These are phyloP conservation scores for Botrylloides violaceus DNA, from an alignment of 23 tunicate species.

Conservation along the genomic window DNA sequence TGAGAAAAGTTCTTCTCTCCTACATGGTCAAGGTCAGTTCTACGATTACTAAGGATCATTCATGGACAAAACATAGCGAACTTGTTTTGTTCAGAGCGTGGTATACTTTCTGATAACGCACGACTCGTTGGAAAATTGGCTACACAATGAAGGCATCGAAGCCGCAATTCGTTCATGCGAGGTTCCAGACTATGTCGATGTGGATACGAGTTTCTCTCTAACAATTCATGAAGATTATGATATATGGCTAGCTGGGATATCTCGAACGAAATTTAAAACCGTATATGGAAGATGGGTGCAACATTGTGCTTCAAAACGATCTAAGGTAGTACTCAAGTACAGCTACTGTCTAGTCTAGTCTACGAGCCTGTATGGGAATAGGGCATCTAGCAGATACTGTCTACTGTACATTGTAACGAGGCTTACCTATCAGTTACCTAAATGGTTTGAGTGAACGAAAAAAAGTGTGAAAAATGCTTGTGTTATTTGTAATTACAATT, in stretches of 20 bases:
- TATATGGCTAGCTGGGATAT: constrained; percentile 45
- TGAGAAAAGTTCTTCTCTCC: constrained; percentile 51
- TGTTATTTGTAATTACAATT: no score
- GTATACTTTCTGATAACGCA: constrained; percentile 64
- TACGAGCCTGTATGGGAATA: no score
- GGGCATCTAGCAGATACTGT: no score
- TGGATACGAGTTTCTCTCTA: constrained; percentile 52
- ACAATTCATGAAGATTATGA: constrained; percentile 88
- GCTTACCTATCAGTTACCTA: no score
- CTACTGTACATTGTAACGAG: no score
- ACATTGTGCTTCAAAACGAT: constrained; percentile 31
- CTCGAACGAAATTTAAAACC: constrained; percentile 43
- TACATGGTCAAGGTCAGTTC: constrained; percentile 58
- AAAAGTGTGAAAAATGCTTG: no score
- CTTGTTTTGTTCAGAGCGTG: constrained; percentile 40
- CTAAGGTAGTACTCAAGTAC: constrained; percentile 6
- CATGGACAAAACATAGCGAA: no score
- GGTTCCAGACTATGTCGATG: constrained; percentile 59
- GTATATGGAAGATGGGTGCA: constrained; percentile 66
- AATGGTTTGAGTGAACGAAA: no score
- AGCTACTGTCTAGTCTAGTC: no score
- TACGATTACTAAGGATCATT: no score
- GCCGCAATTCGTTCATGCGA: constrained; percentile 35
- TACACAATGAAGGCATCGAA: constrained; percentile 31
- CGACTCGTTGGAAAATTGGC: constrained; percentile 67